A percentile compares a stretch with the other conserved stretches of the same genome.
phyloP scores from a whole-genome alignment of 2,113 vertebrate genomes.

The Genyomyrus donnyi region DNA sequence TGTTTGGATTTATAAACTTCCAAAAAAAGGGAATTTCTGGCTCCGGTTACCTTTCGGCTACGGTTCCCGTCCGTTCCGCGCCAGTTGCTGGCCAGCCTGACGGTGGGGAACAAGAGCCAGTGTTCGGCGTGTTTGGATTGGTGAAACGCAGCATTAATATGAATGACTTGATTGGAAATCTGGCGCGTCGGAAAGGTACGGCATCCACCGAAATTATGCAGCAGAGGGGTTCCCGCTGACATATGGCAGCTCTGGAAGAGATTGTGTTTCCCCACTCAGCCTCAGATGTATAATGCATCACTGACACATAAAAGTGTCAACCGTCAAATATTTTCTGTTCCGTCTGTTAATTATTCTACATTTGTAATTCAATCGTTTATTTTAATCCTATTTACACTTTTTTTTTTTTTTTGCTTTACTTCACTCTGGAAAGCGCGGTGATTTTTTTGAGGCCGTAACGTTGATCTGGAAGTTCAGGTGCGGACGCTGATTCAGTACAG shows the following conservation, averaged over 20 bases:
- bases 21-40: constrained; percentile 21
- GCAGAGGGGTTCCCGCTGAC: not conserved
- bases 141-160: constrained; percentile 7
- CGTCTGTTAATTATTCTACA: not conserved
- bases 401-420: not conserved
- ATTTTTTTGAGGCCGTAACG: not conserved
- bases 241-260: not conserved
- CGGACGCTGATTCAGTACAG: not conserved
- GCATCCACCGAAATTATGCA: not conserved
- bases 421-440: not conserved
- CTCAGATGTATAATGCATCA: not conserved
- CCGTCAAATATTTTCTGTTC: constrained; percentile 10
- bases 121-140: constrained; percentile 9
- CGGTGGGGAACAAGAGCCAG: not conserved
- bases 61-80: not conserved
- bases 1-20: constrained; percentile 24
- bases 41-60: not conserved
- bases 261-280: not conserved
- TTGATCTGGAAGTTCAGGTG: not conserved
- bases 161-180: constrained; percentile 14
- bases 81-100: constrained; percentile 5
- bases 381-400: not conserved
- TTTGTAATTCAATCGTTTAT: constrained; percentile 1
- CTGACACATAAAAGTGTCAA: constrained; percentile 5
- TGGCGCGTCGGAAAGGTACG: not conserved